Percentiles rank a stretch among this genome's conserved stretches.
Conservation (phyloP, 2,797 vertebrate species). For the Helicolenus hilgendorfi region DNA sequence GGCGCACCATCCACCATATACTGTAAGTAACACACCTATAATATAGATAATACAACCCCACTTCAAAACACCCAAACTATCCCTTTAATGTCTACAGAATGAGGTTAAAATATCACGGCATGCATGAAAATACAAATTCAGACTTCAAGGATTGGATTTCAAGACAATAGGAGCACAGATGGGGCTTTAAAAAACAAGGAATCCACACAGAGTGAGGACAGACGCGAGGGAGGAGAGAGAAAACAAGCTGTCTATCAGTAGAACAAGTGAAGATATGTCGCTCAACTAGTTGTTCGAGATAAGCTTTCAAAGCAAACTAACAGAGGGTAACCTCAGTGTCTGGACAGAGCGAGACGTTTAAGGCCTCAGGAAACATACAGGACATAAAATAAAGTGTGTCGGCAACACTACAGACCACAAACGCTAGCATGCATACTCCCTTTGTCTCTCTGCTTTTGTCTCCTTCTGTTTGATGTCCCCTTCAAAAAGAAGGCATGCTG, state of each 20-base stretch:
- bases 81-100: no score
- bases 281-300: conserved; percentile 68
- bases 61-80: no score
- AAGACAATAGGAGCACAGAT: accelerated
- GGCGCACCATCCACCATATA: no score
- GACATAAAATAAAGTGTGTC: background rate
- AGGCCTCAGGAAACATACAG: conserved; percentile 11
- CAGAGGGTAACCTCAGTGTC: conserved; percentile 26
- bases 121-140: background rate
- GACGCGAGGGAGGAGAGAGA: conserved; percentile 2
- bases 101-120: background rate
- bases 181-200: background rate
- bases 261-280: conserved; percentile 62
- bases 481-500: no score
- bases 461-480: background rate
- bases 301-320: conserved; percentile 44
- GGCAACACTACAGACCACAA: background rate
- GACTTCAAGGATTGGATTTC: background rate
- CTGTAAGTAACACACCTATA: no score
- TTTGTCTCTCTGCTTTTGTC: background rate
- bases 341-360: conserved; percentile 33
- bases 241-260: conserved; percentile 25
- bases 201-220: background rate
- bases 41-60: no score
- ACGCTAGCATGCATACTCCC: background rate